These are phyloP conservation scores for Dendroctonus ponderosae DNA, from an alignment of 1,140 invertebrate species.

Conservation along the genomic window DNA sequence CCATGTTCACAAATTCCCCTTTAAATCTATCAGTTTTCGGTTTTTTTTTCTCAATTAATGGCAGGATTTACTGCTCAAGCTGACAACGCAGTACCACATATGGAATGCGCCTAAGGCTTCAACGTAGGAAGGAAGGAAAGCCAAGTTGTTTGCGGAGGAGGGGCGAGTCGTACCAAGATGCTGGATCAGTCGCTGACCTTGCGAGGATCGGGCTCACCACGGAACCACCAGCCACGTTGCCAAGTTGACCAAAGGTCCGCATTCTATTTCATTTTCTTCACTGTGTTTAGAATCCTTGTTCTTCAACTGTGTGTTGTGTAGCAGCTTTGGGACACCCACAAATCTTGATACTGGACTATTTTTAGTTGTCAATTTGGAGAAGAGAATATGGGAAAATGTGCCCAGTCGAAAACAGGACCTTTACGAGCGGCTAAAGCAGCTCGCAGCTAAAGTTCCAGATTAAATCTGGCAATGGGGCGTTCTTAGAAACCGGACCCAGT, in stretches of 20 bases:
- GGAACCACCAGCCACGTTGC: conserved; percentile 30
- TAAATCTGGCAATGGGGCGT: conserved; percentile 15
- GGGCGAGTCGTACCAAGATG: conserved; percentile 40
- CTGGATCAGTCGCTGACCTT: conserved; percentile 50
- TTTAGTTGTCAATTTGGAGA: neutral
- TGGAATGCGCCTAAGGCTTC: conserved; percentile 31
- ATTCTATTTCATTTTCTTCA: no score
- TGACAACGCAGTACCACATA: conserved; percentile 20
- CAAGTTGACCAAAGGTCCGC: neutral
- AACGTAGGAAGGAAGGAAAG: conserved; percentile 40
- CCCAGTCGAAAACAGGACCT: neutral
- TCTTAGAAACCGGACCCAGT: conserved; percentile 30
- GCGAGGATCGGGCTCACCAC: conserved; percentile 39
- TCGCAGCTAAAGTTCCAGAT: no score
- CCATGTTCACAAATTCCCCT: neutral
- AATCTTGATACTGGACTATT: neutral
- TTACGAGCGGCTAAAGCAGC: neutral
- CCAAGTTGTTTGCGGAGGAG: conserved; percentile 38
- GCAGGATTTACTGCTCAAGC: neutral
- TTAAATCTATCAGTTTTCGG: neutral
- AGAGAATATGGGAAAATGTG: no score
- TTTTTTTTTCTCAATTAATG: no score
- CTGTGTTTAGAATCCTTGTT: no score
- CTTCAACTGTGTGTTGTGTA: no score
- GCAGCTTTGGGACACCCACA: no score